phyloP scores from a whole-genome alignment of 1,140 invertebrate genomes.

The Eupeodes corollae region DNA sequence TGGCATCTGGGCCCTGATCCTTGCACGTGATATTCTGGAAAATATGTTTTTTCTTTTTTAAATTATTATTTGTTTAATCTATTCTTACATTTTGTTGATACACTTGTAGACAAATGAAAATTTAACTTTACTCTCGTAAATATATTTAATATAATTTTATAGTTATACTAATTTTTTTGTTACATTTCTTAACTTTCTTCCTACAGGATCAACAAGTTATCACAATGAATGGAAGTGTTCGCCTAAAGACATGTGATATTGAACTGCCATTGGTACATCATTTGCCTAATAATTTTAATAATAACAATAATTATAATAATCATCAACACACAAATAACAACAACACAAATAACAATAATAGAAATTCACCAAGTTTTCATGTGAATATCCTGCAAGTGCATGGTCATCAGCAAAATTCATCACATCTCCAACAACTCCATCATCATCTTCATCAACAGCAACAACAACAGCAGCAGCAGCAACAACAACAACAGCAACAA shows the following conservation, averaged over 20 bases:
- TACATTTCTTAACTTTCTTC: conserved; percentile 2
- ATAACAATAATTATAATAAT: too few species aligned
- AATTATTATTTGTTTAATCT: conserved; percentile 2
- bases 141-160: too few species aligned
- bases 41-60: too few species aligned
- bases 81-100: too few species aligned
- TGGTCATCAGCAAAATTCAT: not conserved
- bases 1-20: too few species aligned
- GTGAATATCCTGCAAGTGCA: not conserved
- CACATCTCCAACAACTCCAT: not conserved
- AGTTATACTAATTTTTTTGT: not conserved
- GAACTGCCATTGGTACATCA: conserved; percentile 34
- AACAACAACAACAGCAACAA: conserved; percentile 9
- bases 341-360: not conserved
- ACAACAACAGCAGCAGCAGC: conserved; percentile 3
- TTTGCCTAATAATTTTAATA: too few species aligned
- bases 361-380: not conserved
- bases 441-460: conserved; percentile 2
- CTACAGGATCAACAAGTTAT: conserved; percentile 25
- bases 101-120: too few species aligned
- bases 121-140: too few species aligned
- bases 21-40: too few species aligned
- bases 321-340: too few species aligned
- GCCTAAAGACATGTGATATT: conserved; percentile 41
- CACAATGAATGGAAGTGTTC: conserved; percentile 41